A percentile compares a stretch with the other conserved stretches of the same genome.
phyloP scores from a whole-genome alignment of 1,140 invertebrate species.

The Drosophila prosaltans region DNA sequence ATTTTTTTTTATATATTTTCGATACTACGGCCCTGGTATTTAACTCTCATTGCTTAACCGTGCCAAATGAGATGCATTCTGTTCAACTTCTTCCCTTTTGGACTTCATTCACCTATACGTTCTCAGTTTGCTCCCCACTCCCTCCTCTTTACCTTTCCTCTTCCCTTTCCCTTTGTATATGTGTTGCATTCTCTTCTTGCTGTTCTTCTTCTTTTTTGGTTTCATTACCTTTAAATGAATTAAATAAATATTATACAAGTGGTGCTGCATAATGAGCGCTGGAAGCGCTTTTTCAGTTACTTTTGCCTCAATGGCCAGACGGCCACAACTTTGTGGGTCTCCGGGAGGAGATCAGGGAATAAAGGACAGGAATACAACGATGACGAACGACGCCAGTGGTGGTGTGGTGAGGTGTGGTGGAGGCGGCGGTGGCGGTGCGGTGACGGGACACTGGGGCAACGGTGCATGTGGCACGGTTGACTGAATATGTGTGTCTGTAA shows the following conservation, averaged over 20 bases:
- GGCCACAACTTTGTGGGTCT: constrained; percentile 46
- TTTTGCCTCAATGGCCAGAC: constrained; percentile 74
- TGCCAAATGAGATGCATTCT: too few species aligned
- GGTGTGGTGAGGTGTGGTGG: constrained; percentile 15
- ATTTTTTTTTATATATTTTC: too few species aligned
- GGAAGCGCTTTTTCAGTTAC: constrained; percentile 78
- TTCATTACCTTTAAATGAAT: constrained; percentile 75
- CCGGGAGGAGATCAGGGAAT: constrained; percentile 17
- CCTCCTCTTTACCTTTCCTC: constrained; percentile 36
- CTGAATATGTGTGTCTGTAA: constrained; percentile 51
- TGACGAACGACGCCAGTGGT: background rate
- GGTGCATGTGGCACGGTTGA: constrained; percentile 75
- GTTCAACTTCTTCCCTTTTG: background rate
- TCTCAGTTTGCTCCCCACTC: background rate
- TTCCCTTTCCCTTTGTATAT: constrained; percentile 33
- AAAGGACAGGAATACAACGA: constrained; percentile 9
- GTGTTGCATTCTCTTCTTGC: constrained; percentile 32
- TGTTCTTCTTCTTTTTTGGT: constrained; percentile 35
- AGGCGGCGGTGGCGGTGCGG: constrained; percentile 10
- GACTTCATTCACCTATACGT: background rate
- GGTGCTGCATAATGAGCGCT: constrained; percentile 76
- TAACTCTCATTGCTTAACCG: too few species aligned
- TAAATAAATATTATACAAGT: constrained; percentile 82
- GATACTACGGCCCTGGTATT: too few species aligned
- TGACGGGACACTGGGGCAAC: constrained; percentile 71